Percentiles rank a stretch among this genome's conserved stretches.
phyloP scores from a whole-genome alignment of 2,888 invertebrate species.

The Melinaea menophilus region DNA sequence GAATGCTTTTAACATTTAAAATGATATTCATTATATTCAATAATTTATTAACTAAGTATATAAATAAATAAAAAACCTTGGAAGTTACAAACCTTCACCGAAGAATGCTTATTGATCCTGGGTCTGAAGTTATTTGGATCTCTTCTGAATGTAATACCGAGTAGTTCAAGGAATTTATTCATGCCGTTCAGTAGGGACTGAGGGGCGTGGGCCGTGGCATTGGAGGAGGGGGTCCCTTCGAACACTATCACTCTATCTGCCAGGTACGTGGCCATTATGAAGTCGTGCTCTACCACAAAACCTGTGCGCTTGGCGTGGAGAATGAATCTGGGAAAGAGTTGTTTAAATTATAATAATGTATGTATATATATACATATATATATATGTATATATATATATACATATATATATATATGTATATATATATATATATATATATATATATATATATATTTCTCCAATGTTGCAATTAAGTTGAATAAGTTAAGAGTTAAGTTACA shows the following conservation, averaged over 20 bases:
- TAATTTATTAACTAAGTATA: too few relatives aligned
- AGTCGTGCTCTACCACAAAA: conserved; percentile 99
- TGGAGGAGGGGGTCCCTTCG: conserved; percentile 94
- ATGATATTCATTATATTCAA: too few relatives aligned
- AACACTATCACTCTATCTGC: conserved; percentile 99
- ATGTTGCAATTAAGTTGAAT: too few relatives aligned
- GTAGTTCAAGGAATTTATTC: conserved; percentile 96
- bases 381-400: too few relatives aligned
- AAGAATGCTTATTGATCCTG: conserved; percentile 97
- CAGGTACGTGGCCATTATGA: conserved; percentile 99
- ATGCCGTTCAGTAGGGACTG: conserved; percentile 97
- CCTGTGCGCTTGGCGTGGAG: conserved; percentile 99
- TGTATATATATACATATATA: too few relatives aligned
- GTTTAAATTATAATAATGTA: too few relatives aligned
- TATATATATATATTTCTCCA: too few relatives aligned
- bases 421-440: too few relatives aligned
- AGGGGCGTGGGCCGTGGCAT: conserved; percentile 93
- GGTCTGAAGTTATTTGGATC: conserved; percentile 99
- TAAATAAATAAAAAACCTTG: too few relatives aligned
- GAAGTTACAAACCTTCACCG: conserved; percentile 86
- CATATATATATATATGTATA: too few relatives aligned
- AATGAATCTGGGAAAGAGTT: conserved; percentile 83
- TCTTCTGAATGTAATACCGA: conserved; percentile 98
- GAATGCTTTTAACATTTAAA: background rate
- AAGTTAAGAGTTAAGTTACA: too few relatives aligned